These are phyloP conservation scores for Brachystomella parvula DNA, from an alignment of 1,140 invertebrate genomes.

Conservation along the genomic window DNA sequence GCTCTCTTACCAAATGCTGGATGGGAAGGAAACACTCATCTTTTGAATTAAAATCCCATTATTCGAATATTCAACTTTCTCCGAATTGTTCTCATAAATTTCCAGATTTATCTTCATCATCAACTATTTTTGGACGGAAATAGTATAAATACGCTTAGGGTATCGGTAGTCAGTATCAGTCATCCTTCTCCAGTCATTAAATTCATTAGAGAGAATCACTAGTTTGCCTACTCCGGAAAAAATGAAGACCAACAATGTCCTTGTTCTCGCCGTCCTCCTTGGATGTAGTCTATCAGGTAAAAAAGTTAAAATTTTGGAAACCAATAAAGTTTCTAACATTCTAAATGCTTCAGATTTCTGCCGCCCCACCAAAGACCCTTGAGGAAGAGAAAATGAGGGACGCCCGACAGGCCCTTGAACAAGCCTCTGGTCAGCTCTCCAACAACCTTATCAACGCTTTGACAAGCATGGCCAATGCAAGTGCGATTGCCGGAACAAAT, in stretches of 20 bases:
- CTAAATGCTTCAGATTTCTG: background rate
- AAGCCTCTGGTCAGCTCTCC: slow-evolving; percentile 23
- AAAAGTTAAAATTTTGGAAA: background rate
- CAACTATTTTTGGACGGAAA: no score
- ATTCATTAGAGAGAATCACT: background rate
- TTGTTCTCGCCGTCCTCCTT: slow-evolving; percentile 26
- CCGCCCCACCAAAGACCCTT: background rate
- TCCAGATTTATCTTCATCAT: background rate
- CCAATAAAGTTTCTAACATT: slow-evolving; percentile 4
- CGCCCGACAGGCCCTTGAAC: slow-evolving; percentile 33
- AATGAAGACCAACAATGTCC: slow-evolving; percentile 29
- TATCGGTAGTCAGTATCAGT: slow-evolving; percentile 22
- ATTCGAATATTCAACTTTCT: background rate
- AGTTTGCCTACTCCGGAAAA: background rate
- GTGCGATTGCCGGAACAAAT: slow-evolving; percentile 30
- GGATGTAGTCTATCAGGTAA: slow-evolving; percentile 31
- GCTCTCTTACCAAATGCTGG: no score
- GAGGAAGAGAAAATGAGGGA: slow-evolving; percentile 33
- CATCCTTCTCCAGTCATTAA: slow-evolving; percentile 12
- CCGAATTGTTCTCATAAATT: background rate
- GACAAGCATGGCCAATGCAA: slow-evolving; percentile 30
- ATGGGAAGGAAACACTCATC: no score
- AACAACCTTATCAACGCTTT: slow-evolving; percentile 34
- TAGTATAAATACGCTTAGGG: slow-evolving; percentile 24
- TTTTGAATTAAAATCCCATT: no score